Conservation (phyloP, 2,113 vertebrate genomes). For the Vireo altiloquus region DNA sequence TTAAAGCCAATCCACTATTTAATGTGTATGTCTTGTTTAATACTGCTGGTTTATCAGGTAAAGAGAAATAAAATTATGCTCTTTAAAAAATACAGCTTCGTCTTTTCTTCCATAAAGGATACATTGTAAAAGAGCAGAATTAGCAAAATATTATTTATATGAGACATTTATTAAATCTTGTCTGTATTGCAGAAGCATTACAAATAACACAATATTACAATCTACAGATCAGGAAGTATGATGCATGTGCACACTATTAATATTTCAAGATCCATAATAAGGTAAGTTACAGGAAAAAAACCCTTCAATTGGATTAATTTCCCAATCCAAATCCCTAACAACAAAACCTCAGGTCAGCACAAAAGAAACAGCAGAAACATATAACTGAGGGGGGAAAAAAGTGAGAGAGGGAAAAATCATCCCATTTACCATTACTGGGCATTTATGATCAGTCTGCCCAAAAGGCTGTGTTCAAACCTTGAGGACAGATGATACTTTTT, state of each 20-base stretch:
- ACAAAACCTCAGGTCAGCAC: background rate
- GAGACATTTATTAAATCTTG: background rate
- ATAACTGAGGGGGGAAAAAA: background rate
- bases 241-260: background rate
- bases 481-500: fast-evolving
- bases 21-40: background rate
- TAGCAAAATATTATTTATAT: background rate
- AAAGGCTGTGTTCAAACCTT: background rate
- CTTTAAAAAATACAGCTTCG: background rate
- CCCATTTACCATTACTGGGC: background rate
- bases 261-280: background rate
- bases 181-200: background rate
- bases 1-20: background rate
- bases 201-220: background rate
- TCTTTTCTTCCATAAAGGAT: background rate
- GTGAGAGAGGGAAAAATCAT: background rate
- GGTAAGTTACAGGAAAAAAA: background rate
- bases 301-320: background rate
- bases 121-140: background rate
- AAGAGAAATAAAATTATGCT: background rate
- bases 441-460: background rate
- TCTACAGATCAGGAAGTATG: background rate
- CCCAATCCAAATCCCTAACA: background rate
- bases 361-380: background rate
- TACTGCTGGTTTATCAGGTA: background rate